Evolutionary conservation across 2,113 vertebrate genomes (phyloP).

Genomic region (Leuciscus idus): DNA sequence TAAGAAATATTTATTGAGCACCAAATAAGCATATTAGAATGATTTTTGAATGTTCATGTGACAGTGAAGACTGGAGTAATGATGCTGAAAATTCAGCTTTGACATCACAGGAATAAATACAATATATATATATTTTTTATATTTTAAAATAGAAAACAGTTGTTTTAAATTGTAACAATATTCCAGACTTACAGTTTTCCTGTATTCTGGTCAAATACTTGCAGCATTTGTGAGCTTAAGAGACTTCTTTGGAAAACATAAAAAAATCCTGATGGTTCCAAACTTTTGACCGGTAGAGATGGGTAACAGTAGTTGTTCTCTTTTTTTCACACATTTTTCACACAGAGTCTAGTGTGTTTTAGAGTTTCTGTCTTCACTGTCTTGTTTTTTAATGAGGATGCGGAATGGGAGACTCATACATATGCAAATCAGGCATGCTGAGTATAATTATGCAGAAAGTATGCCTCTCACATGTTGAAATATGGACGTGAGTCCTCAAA

Average conservation of each 20-base stretch:
- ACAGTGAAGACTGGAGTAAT: not conserved
- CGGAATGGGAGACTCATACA: not conserved
- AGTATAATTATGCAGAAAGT: conserved; percentile 6
- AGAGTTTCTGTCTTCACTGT: not conserved
- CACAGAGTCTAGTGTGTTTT: not conserved
- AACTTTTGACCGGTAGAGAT: not conserved
- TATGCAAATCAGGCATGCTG: not conserved
- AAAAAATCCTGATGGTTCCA: not conserved
- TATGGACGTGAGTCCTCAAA: not conserved
- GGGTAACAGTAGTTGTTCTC: not conserved
- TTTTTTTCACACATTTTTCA: no score
- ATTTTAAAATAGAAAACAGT: no score
- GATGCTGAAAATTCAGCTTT: no score
- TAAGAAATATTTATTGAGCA: not conserved
- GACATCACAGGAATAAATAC: not conserved
- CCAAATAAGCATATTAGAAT: no score
- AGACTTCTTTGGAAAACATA: not conserved
- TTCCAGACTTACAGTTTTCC: not conserved
- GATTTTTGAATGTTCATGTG: not conserved
- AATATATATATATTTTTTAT: no score
- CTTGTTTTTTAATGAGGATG: not conserved
- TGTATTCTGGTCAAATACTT: not conserved
- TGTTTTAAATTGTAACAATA: not conserved
- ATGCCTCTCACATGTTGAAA: not conserved
- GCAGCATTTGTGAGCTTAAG: not conserved